Percentiles rank a stretch among this genome's conserved stretches.
Evolutionary conservation across 2,888 invertebrate species (phyloP).

Genomic region (Agonopterix arenella): DNA sequence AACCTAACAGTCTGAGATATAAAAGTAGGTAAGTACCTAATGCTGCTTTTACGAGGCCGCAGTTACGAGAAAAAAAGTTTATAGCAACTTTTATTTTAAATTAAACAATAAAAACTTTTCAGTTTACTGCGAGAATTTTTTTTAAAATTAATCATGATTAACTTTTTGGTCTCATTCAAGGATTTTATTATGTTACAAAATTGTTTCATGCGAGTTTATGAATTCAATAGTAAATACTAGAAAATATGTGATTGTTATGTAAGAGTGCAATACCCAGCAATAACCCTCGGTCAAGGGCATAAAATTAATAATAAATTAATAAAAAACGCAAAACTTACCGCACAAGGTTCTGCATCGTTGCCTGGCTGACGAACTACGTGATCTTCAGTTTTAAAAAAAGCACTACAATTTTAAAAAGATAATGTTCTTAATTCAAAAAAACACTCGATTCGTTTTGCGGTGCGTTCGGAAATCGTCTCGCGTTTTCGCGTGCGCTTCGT

Average conservation of each 20-base stretch:
- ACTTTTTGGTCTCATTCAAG: no score
- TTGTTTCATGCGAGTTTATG: no score
- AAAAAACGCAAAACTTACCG: slow-evolving; percentile 43
- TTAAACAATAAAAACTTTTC: no score
- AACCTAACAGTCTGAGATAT: neutral
- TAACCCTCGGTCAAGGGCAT: slow-evolving; percentile 39
- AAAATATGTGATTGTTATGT: slow-evolving; percentile 8
- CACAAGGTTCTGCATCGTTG: slow-evolving; percentile 59
- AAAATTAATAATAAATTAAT: slow-evolving; percentile 24
- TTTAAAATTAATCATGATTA: no score
- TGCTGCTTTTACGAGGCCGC: no score
- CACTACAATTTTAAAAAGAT: slow-evolving; percentile 9
- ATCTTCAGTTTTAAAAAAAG: slow-evolving; percentile 31
- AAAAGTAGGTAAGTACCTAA: neutral
- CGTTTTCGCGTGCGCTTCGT: slow-evolving; percentile 40
- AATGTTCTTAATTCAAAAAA: slow-evolving; percentile 27
- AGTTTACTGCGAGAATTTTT: no score
- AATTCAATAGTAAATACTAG: no score
- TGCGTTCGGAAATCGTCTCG: slow-evolving; percentile 14
- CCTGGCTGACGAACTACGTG: slow-evolving; percentile 22
- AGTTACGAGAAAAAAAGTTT: no score
- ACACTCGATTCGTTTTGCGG: slow-evolving; percentile 28
- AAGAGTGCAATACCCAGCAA: slow-evolving; percentile 33
- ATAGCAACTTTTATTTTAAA: no score
- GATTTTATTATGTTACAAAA: no score